Evolutionary conservation across 2,797 vertebrate species (phyloP).

Genomic region (Kryptopterus vitreolus): DNA sequence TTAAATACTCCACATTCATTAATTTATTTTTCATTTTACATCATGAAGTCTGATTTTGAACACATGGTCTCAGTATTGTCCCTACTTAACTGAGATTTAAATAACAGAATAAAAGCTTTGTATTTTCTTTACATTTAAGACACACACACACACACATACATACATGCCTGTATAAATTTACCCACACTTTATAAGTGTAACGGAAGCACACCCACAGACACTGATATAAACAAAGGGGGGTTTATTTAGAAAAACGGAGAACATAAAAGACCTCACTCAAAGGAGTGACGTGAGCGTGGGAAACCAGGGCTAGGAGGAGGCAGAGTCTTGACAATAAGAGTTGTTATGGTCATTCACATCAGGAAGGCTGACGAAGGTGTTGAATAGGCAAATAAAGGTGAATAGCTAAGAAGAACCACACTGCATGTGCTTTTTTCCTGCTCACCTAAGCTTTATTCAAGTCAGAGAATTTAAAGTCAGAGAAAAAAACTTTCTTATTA

Average conservation of each 20-base stretch:
- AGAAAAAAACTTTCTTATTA: neutral
- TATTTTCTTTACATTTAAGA: too few species aligned
- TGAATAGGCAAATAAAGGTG: neutral
- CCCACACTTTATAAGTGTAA: too few species aligned
- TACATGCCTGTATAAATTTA: neutral
- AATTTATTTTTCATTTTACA: neutral
- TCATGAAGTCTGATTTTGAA: neutral
- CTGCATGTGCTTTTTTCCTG: neutral
- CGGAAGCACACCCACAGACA: too few species aligned
- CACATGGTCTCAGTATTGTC: neutral
- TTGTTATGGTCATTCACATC: neutral
- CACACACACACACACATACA: too few species aligned
- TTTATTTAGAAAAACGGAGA: too few species aligned
- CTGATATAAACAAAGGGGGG: too few species aligned
- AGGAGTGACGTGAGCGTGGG: too few species aligned
- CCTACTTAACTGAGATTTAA: slow-evolving; percentile 1
- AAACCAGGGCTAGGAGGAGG: too few species aligned
- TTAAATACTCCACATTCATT: neutral
- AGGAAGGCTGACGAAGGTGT: neutral
- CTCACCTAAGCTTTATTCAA: neutral
- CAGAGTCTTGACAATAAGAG: too few species aligned
- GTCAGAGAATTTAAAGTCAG: neutral
- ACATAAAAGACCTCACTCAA: too few species aligned
- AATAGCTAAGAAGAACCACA: neutral
- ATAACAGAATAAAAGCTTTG: neutral